Base-by-base conservation (phyloP, 2,888 invertebrate species). In the Boloria euphrosyne region DNA sequence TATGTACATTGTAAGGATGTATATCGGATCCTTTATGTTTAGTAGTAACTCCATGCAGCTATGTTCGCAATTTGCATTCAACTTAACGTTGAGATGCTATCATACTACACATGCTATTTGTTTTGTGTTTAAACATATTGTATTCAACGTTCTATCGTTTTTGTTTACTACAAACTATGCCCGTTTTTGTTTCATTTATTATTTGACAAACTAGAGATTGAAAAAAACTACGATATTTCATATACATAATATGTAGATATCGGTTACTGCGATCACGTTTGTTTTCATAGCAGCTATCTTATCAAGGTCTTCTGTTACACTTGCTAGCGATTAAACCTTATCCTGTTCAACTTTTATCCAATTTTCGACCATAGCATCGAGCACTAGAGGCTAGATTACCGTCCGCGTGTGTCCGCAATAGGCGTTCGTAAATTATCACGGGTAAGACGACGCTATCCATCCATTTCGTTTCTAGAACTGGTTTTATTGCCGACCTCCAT, bases 221-320 rank as follows among this genome's bases (percentile, higher is more conserved):
- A 2, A 46, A 52, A 50, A 27, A 22, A 22, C 18, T 46, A 52
- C 44, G 14, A 0, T 46, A 38, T 44, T 7, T 38, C 31, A 38
- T 38, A 38, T 22, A 52, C 5, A 14, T 52, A n/a, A 51, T 46
- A 52, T 3, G 14, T 46, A 59, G 46, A n/a, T 65, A 65, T 54
- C 38, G 47, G 47, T 61, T 62, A 62, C 47, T 38, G 22, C 16
- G 54, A 54, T 68, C 46, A 22, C 50, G 50, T 65, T 59, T 61
- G 58, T 65, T 65, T 65, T 65, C 66, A 62, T 62, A 54, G 54
- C 57, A 49, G n/a, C 22, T 65, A 68, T 68, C 65, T 62, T 65
- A 65, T 62, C 68, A 62, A 62, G 27, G 55, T 55, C 55, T 50
- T 64, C 43, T 51, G 55, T 62, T 44, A 62, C 61, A 62, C 57